Percentiles rank a stretch among this genome's conserved stretches.
Conservation (phyloP, 1,140 invertebrate genomes). For the Chelonus insularis region DNA sequence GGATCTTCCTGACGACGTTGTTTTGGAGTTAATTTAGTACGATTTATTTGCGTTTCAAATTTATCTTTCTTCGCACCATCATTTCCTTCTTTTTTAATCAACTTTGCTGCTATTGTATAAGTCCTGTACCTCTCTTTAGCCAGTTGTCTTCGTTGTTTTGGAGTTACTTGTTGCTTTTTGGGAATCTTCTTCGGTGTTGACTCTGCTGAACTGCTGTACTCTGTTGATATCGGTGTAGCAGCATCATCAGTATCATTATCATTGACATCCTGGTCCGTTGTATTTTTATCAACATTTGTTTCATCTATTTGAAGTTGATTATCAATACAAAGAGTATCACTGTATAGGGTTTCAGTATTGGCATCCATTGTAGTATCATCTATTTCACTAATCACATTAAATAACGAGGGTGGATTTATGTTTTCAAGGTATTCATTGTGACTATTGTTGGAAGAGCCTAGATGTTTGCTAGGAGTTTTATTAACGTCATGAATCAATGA, state of each 20-base stretch:
- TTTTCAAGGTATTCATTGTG: slow-evolving; percentile 66
- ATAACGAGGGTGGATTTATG: slow-evolving; percentile 66
- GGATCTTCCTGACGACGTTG: slow-evolving; percentile 70
- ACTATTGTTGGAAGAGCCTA: slow-evolving; percentile 56
- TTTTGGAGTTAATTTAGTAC: slow-evolving; percentile 65
- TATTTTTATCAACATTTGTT: slow-evolving; percentile 31
- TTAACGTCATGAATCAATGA: slow-evolving; percentile 50
- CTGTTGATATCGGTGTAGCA: slow-evolving; percentile 60
- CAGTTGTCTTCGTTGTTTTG: slow-evolving; percentile 73
- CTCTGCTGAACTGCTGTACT: slow-evolving; percentile 69
- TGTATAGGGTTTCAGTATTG: slow-evolving; percentile 64
- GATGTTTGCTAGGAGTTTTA: slow-evolving; percentile 49
- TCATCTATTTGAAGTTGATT: slow-evolving; percentile 50
- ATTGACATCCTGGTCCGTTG: slow-evolving; percentile 48
- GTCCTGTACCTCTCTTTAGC: slow-evolving; percentile 78
- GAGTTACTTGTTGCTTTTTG: slow-evolving; percentile 65
- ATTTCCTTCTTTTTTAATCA: slow-evolving; percentile 49
- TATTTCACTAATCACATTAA: slow-evolving; percentile 66
- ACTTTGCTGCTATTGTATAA: slow-evolving; percentile 72
- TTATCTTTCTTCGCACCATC: slow-evolving; percentile 38
- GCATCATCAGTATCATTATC: slow-evolving; percentile 58
- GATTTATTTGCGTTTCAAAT: not conserved
- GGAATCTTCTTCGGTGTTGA: slow-evolving; percentile 69
- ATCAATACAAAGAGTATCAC: slow-evolving; percentile 59
- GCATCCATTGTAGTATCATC: slow-evolving; percentile 66